Base-by-base conservation (phyloP, 2,888 invertebrate genomes). In the Brachynemurus nebulosus region DNA sequence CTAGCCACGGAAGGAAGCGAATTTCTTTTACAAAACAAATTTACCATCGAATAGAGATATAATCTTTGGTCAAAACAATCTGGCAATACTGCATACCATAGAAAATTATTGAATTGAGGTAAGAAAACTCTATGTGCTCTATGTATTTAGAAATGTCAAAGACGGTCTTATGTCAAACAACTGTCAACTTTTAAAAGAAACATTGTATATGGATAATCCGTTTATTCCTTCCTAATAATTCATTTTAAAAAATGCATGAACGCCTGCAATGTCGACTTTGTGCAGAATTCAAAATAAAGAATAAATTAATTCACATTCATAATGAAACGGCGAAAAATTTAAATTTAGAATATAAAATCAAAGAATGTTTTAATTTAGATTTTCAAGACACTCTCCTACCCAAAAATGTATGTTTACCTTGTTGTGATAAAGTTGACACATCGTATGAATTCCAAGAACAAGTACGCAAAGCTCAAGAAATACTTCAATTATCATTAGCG, bases 391-490 rank as follows among this genome's bases (percentile, higher is more conserved):
- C 64, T 50, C 54, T 54, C 48, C 51, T 65, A 36, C 62, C 64
- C 2, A 56, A 57, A 16, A 53, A 55, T 42, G 54, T 62, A 11
- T 66, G 65, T 47, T 52, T 54, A 17, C 49, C 55, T 11, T 66
- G 65, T 52, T 57, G 56, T 43, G 60, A 62, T 45, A 59, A 57
- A 41, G 62, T 64, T 16, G 57, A 60, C 40, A 57, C 54, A 44
- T 59, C 59, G 11, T 66, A 64, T 64, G 54, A 57, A 37, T 64
- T 63, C 50, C 57, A 56, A 44, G 57, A 61, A 45, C 56, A 57
- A 47, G 58, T 65, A 11, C 61, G 62, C 47, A 59, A 59, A 50
- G 61, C 64, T 1, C 65, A 66, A 51, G 56, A 60, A 45, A 48
- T 61, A 19, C 52, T 57, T 35, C 19, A 46, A 9, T 47, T 53